phyloP scores from a whole-genome alignment of 2,113 vertebrate species.

The Saccopteryx bilineata region DNA sequence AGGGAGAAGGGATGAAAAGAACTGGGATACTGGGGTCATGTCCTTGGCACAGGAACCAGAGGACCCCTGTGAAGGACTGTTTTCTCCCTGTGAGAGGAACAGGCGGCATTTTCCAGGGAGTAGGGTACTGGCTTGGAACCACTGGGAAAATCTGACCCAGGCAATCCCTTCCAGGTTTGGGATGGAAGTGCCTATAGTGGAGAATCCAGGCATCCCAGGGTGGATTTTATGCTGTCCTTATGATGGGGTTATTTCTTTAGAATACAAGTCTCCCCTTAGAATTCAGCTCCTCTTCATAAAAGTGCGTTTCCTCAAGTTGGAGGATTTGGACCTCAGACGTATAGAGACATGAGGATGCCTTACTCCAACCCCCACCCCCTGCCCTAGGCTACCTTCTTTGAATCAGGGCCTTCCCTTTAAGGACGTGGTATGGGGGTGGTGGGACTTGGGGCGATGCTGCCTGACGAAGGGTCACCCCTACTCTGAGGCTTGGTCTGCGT shows the following conservation, averaged over 20 bases:
- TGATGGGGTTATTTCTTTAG: neutral
- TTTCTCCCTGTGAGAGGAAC: too few relatives aligned
- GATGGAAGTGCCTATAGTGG: neutral
- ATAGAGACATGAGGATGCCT: too few relatives aligned
- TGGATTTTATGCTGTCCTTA: neutral
- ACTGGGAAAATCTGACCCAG: neutral
- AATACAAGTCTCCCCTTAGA: neutral
- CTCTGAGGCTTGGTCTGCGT: neutral
- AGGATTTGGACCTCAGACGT: neutral
- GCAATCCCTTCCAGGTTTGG: neutral
- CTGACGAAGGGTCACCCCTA: neutral
- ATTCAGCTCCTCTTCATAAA: neutral
- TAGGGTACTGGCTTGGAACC: neutral
- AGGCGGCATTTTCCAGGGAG: neutral
- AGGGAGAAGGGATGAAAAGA: neutral
- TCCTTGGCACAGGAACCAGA: neutral
- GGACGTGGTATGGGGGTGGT: neutral
- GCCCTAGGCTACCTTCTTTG: slow-evolving; percentile 38
- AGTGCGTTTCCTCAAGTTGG: neutral
- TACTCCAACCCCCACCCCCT: neutral
- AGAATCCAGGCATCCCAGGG: neutral
- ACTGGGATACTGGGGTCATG: neutral
- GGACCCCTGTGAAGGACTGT: neutral
- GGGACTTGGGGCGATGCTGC: neutral
- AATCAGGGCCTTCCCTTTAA: neutral